A percentile compares a stretch with the other conserved stretches of the same genome.
Evolutionary conservation across 1,140 invertebrate species (phyloP).

Genomic region (Oedothorax gibbosus): DNA sequence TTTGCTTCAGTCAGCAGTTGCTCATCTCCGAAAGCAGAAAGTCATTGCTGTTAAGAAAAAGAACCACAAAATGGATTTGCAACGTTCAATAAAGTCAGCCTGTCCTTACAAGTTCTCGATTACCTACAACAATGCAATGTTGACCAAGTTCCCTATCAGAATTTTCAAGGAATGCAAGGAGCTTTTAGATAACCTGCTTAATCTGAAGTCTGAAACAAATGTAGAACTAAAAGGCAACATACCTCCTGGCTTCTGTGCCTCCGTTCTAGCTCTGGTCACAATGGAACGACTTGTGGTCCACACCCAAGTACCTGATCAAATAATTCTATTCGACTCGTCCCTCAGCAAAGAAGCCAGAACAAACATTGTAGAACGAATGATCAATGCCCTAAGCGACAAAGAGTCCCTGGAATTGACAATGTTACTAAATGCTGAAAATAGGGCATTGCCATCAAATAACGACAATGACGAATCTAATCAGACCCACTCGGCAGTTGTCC

Average conservation of each 20-base stretch:
- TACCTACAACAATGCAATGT: slow-evolving; percentile 37
- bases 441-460: no score
- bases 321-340: slow-evolving; percentile 74
- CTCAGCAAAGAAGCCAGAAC: slow-evolving; percentile 53
- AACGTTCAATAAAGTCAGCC: slow-evolving; percentile 62
- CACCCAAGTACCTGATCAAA: slow-evolving; percentile 74
- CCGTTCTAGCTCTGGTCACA: slow-evolving; percentile 64
- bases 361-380: slow-evolving; percentile 42
- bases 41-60: slow-evolving; percentile 71
- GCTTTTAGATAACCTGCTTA: slow-evolving; percentile 9
- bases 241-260: slow-evolving; percentile 65
- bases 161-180: slow-evolving; percentile 24
- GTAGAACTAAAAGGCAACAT: slow-evolving; percentile 52
- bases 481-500: no score
- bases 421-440: neutral
- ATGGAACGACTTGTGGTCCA: slow-evolving; percentile 69
- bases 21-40: slow-evolving; percentile 71
- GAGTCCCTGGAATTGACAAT: slow-evolving; percentile 25
- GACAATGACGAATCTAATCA: neutral
- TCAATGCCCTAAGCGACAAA: slow-evolving; percentile 7
- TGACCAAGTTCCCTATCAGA: slow-evolving; percentile 39
- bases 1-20: slow-evolving; percentile 73
- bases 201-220: neutral
- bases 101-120: slow-evolving; percentile 60
- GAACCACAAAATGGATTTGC: slow-evolving; percentile 1